phyloP scores from a whole-genome alignment of 2,797 vertebrate genomes.

The Platalea minor region DNA sequence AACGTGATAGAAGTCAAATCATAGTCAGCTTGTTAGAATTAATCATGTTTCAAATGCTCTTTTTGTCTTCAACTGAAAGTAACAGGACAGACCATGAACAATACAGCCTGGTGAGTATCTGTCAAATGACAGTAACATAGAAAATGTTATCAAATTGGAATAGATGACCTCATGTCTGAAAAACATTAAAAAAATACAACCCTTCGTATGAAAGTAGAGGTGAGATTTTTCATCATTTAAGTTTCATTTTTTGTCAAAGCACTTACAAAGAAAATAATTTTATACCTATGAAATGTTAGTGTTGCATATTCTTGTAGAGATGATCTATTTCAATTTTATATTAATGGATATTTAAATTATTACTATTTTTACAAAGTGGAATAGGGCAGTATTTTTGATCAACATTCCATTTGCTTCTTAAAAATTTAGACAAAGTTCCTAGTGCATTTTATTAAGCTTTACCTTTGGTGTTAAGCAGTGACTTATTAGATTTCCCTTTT shows the following conservation, averaged over 20 bases:
- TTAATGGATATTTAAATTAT: constrained; percentile 57
- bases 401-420: constrained; percentile 60
- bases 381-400: constrained; percentile 64
- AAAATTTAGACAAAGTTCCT: constrained; percentile 71
- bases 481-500: constrained; percentile 58
- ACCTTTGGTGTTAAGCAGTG: constrained; percentile 82
- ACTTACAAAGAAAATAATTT: constrained; percentile 68
- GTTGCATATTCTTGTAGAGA: constrained; percentile 71
- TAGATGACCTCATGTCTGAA: constrained; percentile 56
- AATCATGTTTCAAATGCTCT: constrained; percentile 55
- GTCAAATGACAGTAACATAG: constrained; percentile 49
- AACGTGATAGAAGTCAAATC: constrained; percentile 66
- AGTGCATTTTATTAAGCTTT: constrained; percentile 75
- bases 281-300: constrained; percentile 55
- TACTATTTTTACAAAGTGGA: constrained; percentile 59
- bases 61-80: constrained; percentile 55
- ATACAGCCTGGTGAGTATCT: constrained; percentile 47
- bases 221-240: constrained; percentile 59
- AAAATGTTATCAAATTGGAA: constrained; percentile 53
- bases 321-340: constrained; percentile 60
- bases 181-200: constrained; percentile 67
- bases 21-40: constrained; percentile 66
- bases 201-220: constrained; percentile 65
- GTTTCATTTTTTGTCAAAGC: constrained; percentile 55
- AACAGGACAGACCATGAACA: constrained; percentile 54